Conservation (phyloP, 2,888 invertebrate genomes). For the Dicyrtoma fusca region DNA sequence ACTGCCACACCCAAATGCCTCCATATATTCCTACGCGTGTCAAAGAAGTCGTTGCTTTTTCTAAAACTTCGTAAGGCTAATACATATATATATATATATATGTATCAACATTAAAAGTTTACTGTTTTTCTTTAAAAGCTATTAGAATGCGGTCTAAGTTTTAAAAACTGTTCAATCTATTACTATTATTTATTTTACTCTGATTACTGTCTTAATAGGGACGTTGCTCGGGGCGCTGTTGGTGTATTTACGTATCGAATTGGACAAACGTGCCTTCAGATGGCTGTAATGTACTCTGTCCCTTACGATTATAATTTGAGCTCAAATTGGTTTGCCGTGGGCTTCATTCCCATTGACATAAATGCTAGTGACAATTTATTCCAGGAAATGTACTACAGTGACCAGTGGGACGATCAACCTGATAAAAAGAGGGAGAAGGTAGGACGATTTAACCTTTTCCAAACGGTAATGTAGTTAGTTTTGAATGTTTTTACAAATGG, state of each 20-base stretch:
- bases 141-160: too few relatives aligned
- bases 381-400: slow-evolving; percentile 41
- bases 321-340: slow-evolving; percentile 41
- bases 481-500: too few relatives aligned
- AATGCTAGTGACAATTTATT: slow-evolving; percentile 34
- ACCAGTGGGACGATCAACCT: slow-evolving; percentile 7
- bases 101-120: too few relatives aligned
- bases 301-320: slow-evolving; percentile 42
- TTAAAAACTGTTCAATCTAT: too few relatives aligned
- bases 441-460: too few relatives aligned
- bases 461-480: too few relatives aligned
- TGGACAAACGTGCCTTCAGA: slow-evolving; percentile 20
- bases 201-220: slow-evolving; percentile 17
- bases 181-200: not conserved
- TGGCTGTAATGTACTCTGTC: slow-evolving; percentile 43
- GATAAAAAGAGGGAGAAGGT: slow-evolving; percentile 39
- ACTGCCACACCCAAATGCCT: slow-evolving; percentile 34
- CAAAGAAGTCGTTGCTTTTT: slow-evolving; percentile 39
- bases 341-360: slow-evolving; percentile 15
- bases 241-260: slow-evolving; percentile 41
- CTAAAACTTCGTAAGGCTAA: slow-evolving; percentile 40
- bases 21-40: slow-evolving; percentile 32
- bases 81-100: too few relatives aligned
- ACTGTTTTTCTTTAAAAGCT: too few relatives aligned
- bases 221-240: slow-evolving; percentile 37